These are phyloP conservation scores for Dromococcyx pavoninus DNA, from an alignment of 2,797 vertebrate species.

Conservation along the genomic window DNA sequence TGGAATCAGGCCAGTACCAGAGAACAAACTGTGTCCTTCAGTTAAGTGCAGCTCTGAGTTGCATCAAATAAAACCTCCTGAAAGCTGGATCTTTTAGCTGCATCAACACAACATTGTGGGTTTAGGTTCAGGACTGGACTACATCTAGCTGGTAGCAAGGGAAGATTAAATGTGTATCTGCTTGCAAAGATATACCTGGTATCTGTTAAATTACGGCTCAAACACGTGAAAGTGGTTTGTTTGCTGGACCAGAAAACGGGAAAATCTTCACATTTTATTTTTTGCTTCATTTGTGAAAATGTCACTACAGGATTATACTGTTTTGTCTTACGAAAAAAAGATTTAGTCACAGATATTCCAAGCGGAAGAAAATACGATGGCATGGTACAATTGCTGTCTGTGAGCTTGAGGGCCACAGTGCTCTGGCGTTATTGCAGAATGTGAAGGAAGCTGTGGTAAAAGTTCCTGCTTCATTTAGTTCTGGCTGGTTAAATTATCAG, in stretches of 20 bases:
- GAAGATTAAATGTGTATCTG: neutral
- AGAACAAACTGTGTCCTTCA: neutral
- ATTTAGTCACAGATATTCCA: neutral
- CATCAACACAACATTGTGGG: rapidly evolving
- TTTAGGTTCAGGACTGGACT: neutral
- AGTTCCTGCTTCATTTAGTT: neutral
- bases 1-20: neutral
- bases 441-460: neutral
- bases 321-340: neutral
- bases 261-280: neutral
- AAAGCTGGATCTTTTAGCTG: neutral
- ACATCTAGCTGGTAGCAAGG: neutral
- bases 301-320: neutral
- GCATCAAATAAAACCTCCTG: neutral
- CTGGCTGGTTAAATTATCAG: constrained; percentile 3
- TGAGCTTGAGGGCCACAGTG: neutral
- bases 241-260: neutral
- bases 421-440: neutral
- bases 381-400: neutral
- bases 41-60: neutral
- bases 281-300: neutral
- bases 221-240: neutral
- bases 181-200: neutral
- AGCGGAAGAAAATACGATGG: neutral
- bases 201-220: neutral